A percentile compares a stretch with the other conserved stretches of the same genome.
phyloP scores from a whole-genome alignment of 2,113 vertebrate species.

The Rhinoderma darwinii region DNA sequence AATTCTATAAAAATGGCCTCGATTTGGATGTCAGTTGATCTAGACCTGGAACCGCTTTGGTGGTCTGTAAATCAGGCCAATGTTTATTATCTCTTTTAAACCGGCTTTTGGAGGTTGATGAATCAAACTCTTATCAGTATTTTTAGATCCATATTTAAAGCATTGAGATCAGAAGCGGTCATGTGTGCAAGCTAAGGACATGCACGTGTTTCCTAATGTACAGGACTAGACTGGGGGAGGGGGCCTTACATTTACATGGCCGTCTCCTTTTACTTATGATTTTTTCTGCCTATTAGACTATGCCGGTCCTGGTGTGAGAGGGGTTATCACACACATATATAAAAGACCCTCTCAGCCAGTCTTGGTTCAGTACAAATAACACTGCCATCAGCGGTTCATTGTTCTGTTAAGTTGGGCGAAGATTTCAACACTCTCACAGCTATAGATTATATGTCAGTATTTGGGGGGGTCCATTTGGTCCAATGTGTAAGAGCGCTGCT shows the following conservation, averaged over 20 bases:
- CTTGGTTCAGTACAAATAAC: slow-evolving; percentile 30
- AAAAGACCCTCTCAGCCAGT: neutral
- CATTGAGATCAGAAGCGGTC: slow-evolving; percentile 32
- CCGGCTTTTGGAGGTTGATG: slow-evolving; percentile 8
- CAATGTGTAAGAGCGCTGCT: neutral
- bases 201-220: slow-evolving; percentile 25
- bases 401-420: slow-evolving; percentile 4
- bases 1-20: neutral
- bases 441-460: slow-evolving; percentile 6
- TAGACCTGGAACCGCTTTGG: neutral
- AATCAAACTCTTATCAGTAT: slow-evolving; percentile 22
- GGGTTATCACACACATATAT: neutral
- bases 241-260: neutral
- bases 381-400: slow-evolving; percentile 26
- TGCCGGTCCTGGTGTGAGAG: neutral
- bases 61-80: neutral
- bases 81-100: slow-evolving; percentile 11
- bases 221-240: neutral
- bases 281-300: neutral
- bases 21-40: neutral
- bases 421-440: slow-evolving; percentile 13
- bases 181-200: slow-evolving; percentile 10
- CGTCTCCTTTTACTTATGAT: neutral
- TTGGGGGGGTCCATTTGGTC: neutral
- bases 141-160: slow-evolving; percentile 5